Conservation (phyloP, 1,140 invertebrate species). For the Ostrea edulis region DNA sequence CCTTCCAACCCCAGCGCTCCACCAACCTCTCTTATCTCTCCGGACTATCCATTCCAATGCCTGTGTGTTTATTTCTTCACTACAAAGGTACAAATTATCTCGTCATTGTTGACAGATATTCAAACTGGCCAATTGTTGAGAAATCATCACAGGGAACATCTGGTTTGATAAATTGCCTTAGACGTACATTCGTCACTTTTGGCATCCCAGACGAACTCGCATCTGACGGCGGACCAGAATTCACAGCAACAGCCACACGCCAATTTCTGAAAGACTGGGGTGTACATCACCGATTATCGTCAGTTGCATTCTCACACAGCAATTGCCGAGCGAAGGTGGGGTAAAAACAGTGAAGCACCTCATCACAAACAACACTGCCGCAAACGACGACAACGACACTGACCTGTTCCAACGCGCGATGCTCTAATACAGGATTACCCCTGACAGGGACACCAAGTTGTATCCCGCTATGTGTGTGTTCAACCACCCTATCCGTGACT, state of each 20-base stretch:
- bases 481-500: slow-evolving; percentile 51
- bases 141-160: slow-evolving; percentile 36
- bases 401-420: slow-evolving; percentile 59
- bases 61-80: slow-evolving; percentile 57
- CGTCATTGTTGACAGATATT: slow-evolving; percentile 58
- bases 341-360: neutral
- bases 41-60: slow-evolving; percentile 62
- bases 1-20: slow-evolving; percentile 56
- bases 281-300: slow-evolving; percentile 6
- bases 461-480: slow-evolving; percentile 55
- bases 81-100: slow-evolving; percentile 56
- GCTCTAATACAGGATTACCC: slow-evolving; percentile 62
- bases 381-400: slow-evolving; percentile 56
- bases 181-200: slow-evolving; percentile 60
- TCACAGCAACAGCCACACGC: slow-evolving; percentile 46
- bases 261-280: slow-evolving; percentile 56
- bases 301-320: no score
- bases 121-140: slow-evolving; percentile 59
- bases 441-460: slow-evolving; percentile 58
- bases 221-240: slow-evolving; percentile 60
- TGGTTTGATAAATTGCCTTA: slow-evolving; percentile 53
- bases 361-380: neutral
- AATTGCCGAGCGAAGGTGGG: no score
- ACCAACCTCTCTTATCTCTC: slow-evolving; percentile 50
- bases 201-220: slow-evolving; percentile 59